Percentiles rank a stretch among this genome's conserved stretches.
phyloP scores from a whole-genome alignment of 2,888 invertebrate species.

The Folsomia candida region DNA sequence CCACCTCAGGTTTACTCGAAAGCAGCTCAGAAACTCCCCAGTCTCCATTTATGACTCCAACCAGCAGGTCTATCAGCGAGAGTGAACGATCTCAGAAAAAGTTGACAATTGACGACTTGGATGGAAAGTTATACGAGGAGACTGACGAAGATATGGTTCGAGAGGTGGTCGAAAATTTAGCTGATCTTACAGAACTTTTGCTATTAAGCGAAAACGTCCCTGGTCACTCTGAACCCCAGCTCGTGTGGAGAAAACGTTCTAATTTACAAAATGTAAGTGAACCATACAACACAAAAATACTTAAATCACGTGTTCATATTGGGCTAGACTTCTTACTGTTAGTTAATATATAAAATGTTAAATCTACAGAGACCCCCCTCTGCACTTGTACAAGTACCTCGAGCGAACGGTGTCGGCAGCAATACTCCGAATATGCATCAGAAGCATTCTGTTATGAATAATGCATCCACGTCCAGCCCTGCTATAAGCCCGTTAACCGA shows the following conservation, averaged over 20 bases:
- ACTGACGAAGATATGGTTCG: conserved; percentile 19
- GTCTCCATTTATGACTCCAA: conserved; percentile 6
- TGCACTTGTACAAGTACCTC: conserved; percentile 5
- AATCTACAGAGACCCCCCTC: conserved; percentile 12
- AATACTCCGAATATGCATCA: not conserved
- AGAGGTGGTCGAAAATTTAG: conserved; percentile 7
- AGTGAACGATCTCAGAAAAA: conserved; percentile 1
- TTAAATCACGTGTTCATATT: no score
- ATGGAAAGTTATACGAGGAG: conserved; percentile 13
- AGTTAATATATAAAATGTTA: no score
- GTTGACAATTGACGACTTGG: conserved; percentile 13
- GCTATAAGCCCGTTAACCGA: not conserved
- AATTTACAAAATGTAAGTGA: conserved; percentile 14
- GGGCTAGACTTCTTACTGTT: no score
- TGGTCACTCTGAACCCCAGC: conserved; percentile 9
- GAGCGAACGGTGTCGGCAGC: not conserved
- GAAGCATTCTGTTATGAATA: not conserved
- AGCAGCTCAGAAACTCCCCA: conserved; percentile 6
- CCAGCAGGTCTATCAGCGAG: conserved; percentile 11
- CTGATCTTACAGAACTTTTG: conserved; percentile 8
- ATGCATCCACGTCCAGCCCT: not conserved
- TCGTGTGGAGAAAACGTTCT: conserved; percentile 15
- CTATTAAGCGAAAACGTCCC: conserved; percentile 7
- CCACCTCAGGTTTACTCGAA: not conserved
- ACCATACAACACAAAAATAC: not conserved